Base-by-base conservation (phyloP, 2,113 vertebrate genomes). In the Glareola pratincola region DNA sequence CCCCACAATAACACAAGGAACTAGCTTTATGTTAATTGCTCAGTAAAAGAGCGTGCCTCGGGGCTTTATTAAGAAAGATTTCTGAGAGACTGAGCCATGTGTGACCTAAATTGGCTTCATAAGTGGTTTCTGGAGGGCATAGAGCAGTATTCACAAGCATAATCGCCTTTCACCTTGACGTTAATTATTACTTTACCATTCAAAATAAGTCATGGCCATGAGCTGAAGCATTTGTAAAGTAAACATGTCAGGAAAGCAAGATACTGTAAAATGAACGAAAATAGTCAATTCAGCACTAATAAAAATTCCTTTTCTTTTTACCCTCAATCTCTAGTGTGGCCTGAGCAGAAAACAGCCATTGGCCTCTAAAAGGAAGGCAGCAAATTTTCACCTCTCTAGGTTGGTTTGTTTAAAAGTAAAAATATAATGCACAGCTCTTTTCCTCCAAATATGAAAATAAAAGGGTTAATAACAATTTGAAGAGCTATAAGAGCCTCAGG, bases 151-250 rank as follows among this genome's bases (percentile, higher is more conserved):
- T 97, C 97, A 95, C 76, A 64, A 85, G 84, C 91, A 97, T 97
- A 98, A 97, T 97, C 51, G 0, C 94, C 93, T 97, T 98, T 97
- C 92, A 98, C 98, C 97, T 98, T 98, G 95, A 98, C 90, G 64
- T 97, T 98, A 98, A 98, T 98, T 98, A 98, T 96, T 94, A 88
- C 85, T 90, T 51, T 88, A 84, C 95, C 94, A 95, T 96, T 97
- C 96, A 93, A 94, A 94, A 56, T 66, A 98, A 90, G 91, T 91
- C 81, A 81, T 82, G 92, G 96, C 95, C 96, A 92, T 72, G 69
- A 97, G 91, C 94, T 90, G 93, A 96, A 97, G 89, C 74, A 94
- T 98, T 96, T 97, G 60, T 92, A 98, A 97, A 97, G 94, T 94
- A 98, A 98, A 98, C 92, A 97, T 84, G 93, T 96, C 97, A 98